Evolutionary conservation across 2,888 invertebrate genomes (phyloP).

Genomic region (Eupithecia insigniata): DNA sequence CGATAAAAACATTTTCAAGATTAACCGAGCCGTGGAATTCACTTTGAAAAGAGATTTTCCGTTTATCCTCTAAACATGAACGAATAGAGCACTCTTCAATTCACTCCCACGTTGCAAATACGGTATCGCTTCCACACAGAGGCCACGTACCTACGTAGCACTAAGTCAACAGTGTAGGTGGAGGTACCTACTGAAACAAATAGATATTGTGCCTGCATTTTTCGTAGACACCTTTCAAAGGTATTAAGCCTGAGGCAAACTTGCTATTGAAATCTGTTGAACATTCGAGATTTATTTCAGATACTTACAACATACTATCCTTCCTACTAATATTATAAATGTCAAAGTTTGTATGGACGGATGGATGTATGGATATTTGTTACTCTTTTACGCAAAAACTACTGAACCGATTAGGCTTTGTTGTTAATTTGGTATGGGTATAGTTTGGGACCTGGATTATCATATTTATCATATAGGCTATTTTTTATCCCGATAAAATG

Average conservation of each 20-base stretch:
- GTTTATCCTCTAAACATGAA: not conserved
- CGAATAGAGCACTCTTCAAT: constrained; percentile 11
- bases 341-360: no score
- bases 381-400: no score
- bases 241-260: not conserved
- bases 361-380: no score
- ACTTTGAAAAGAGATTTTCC: not conserved
- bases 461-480: no score
- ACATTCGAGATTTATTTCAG: no score
- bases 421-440: no score
- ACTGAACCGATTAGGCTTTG: no score
- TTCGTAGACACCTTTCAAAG: not conserved
- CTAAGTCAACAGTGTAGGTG: constrained; percentile 19
- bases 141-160: constrained; percentile 12
- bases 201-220: not conserved
- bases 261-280: not conserved
- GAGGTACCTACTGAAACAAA: not conserved
- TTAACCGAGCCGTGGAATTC: not conserved
- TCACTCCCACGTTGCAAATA: constrained; percentile 20
- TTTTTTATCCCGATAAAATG: no score
- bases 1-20: not conserved
- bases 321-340: no score
- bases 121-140: constrained; percentile 21
- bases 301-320: no score
- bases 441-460: no score